These are phyloP conservation scores for Callyntrura sp. DNA, from an alignment of 2,888 invertebrate genomes.

Conservation along the genomic window DNA sequence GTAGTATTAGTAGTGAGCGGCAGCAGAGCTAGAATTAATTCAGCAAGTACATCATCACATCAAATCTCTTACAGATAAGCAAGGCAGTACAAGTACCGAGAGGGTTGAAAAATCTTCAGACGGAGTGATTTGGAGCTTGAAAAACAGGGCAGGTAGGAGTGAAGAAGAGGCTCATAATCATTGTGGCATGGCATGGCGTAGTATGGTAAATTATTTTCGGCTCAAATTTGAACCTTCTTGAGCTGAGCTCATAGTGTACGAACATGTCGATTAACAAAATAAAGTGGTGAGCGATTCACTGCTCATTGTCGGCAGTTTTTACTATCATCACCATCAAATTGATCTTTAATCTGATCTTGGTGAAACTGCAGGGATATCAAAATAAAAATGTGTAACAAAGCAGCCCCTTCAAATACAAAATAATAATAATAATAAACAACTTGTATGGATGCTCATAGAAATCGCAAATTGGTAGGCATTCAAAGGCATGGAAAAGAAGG, in stretches of 20 bases:
- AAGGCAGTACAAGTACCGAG: constrained; percentile 32
- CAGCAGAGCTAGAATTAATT: constrained; percentile 28
- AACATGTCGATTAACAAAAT: constrained; percentile 28
- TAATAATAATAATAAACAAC: too few species aligned
- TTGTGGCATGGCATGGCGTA: constrained; percentile 61
- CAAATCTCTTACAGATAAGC: constrained; percentile 19
- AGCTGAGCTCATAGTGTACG: constrained; percentile 8
- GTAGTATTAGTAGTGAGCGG: constrained; percentile 9
- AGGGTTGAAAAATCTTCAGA: constrained; percentile 67
- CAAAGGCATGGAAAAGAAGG: constrained; percentile 37
- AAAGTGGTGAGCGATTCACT: not conserved
- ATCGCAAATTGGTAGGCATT: constrained; percentile 28
- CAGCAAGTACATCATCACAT: not conserved
- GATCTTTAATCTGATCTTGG: constrained; percentile 38
- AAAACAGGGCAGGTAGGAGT: constrained; percentile 84
- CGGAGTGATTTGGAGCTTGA: constrained; percentile 83
- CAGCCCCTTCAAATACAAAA: too few species aligned
- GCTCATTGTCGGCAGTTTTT: constrained; percentile 20
- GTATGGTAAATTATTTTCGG: constrained; percentile 54
- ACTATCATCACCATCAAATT: constrained; percentile 45
- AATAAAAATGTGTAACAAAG: constrained; percentile 1
- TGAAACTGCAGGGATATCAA: constrained; percentile 18
- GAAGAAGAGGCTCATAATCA: constrained; percentile 75
- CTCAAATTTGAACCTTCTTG: constrained; percentile 41
- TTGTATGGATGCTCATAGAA: not conserved